A percentile compares a stretch with the other conserved stretches of the same genome.
phyloP scores from a whole-genome alignment of 2,113 vertebrate genomes.

The Callospermophilus lateralis region DNA sequence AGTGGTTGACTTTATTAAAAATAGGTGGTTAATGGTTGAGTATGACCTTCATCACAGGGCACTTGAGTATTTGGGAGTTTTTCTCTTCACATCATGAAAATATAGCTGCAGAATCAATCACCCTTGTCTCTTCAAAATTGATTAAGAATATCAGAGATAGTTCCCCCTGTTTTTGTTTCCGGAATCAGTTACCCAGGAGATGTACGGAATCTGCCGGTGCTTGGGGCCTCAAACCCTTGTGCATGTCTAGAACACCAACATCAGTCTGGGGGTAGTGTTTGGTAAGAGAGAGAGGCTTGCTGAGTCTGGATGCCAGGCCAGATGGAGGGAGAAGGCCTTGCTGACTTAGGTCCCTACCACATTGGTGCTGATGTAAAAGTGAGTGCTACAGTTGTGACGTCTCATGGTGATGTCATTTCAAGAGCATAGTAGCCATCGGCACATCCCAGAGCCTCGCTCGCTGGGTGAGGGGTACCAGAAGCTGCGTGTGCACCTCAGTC shows the following conservation, averaged over 20 bases:
- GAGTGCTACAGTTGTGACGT: not conserved
- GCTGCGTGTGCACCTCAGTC: accelerated
- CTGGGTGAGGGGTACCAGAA: too few relatives aligned
- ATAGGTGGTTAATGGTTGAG: slow-evolving; percentile 53
- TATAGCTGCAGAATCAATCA: not conserved
- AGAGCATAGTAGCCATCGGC: not conserved
- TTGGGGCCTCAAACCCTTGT: not conserved
- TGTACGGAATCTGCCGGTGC: not conserved
- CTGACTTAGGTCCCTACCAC: not conserved
- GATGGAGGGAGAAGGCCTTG: too few relatives aligned
- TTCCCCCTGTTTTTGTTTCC: not conserved
- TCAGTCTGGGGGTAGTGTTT: accelerated
- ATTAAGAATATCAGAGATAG: not conserved
- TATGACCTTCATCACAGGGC: not conserved
- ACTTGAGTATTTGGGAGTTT: not conserved
- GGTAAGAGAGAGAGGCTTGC: not conserved
- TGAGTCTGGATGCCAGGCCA: not conserved
- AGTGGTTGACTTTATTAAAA: slow-evolving; percentile 63
- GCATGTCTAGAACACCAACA: not conserved
- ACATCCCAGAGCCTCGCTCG: not conserved
- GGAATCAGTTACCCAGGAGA: not conserved
- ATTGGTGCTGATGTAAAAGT: not conserved
- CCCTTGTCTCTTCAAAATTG: not conserved
- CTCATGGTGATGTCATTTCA: not conserved
- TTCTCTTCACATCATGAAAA: not conserved